Base-by-base conservation (phyloP, 2,113 vertebrate species). In the Leucopsar rothschildi region DNA sequence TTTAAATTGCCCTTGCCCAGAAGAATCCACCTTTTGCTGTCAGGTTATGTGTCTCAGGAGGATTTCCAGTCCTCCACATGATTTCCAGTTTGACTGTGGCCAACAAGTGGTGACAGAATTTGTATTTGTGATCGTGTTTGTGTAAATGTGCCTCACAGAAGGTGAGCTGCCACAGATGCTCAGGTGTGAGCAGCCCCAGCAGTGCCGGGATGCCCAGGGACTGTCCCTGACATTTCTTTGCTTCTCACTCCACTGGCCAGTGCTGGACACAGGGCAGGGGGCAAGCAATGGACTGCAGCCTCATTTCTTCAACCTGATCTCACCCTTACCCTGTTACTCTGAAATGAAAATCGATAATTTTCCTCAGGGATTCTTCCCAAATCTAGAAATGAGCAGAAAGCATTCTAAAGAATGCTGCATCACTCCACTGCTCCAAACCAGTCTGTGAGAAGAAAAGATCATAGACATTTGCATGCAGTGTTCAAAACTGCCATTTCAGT, bases 401-500 rank as follows among this genome's bases (percentile, higher is more conserved):
- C 40, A 42, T 42, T 42, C 40, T 42, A 42, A 42, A 49, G 63
- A 1, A 1, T 35, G 44, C 40, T 33, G 29, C 22, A 47, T 27
- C 0, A 0, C 57, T 39, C 23, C 25, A 1, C 50, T 31, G 77
- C 82, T 65, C 80, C 63, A 0, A 5, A 2, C 45, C 17, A 40
- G 82, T 87, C 70, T 17, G 39, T 1, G 2, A 87, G 68, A 21
- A 72, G 75, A 18, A 37, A 60, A 71, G 77, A 45, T 66, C 2
- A 1, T 4, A 40, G n/a, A 21, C 21, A 37, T 95, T 94, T 92
- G 86, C 88, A 71, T 56, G 79, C 52, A 21, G 25, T 23, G 82
- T 52, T 80, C 93, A 75, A 75, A 93, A 66, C 56, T 88, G 79
- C 82, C 79, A 64, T 66, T 86, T 92, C 66, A 42, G 39, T 40